Percentiles rank a stretch among this genome's conserved stretches.
phyloP scores from a whole-genome alignment of 2,888 invertebrate genomes.

The Drepana falcataria region DNA sequence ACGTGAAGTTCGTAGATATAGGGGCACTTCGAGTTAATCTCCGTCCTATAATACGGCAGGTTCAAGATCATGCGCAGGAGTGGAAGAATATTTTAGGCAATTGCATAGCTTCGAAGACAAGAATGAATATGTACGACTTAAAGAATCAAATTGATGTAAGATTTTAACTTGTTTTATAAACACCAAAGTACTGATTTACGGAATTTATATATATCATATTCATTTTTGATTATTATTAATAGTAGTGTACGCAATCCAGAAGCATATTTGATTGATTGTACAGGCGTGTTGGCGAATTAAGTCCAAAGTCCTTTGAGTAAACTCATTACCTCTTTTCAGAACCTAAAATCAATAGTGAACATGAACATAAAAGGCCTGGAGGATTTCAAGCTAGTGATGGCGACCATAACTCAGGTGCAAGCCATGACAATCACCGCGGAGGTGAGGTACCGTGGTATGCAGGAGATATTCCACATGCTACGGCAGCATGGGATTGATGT shows the following conservation, averaged over 20 bases:
- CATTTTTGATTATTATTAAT: too few species aligned
- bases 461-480: conserved; percentile 88
- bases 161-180: conserved; percentile 5
- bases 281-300: too few species aligned
- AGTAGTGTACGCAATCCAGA: too few species aligned
- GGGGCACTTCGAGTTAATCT: conserved; percentile 87
- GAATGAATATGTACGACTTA: conserved; percentile 82
- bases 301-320: too few species aligned
- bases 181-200: too few species aligned
- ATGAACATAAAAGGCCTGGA: conserved; percentile 87
- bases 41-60: conserved; percentile 81
- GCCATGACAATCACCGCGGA: conserved; percentile 88
- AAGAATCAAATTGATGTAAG: conserved; percentile 84
- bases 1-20: conserved; percentile 80
- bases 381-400: conserved; percentile 91
- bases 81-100: conserved; percentile 88
- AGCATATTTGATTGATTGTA: too few species aligned
- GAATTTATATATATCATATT: too few species aligned
- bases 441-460: conserved; percentile 84
- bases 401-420: conserved; percentile 87
- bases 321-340: conserved; percentile 36
- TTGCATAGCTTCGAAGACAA: conserved; percentile 82
- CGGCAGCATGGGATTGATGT: conserved; percentile 84
- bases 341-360: conserved; percentile 82
- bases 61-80: conserved; percentile 84